phyloP scores from a whole-genome alignment of 2,113 vertebrate genomes.

The Ancistrus triradiatus region DNA sequence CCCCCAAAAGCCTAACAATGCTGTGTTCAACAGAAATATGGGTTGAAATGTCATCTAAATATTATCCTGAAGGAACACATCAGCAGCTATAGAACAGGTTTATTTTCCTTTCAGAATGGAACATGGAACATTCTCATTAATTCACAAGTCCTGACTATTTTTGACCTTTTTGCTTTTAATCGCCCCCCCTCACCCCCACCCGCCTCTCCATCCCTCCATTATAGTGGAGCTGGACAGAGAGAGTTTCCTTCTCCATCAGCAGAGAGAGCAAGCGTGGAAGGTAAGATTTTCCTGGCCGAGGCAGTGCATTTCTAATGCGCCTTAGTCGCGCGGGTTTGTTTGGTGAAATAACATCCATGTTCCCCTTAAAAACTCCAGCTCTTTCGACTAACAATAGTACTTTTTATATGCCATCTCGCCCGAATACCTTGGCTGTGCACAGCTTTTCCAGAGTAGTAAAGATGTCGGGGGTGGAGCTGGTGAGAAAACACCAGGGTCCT shows the following conservation, averaged over 20 bases:
- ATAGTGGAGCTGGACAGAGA: conserved; percentile 59
- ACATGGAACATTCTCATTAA: conserved; percentile 45
- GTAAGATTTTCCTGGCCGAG: conserved; percentile 79
- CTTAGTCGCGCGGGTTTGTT: conserved; percentile 60
- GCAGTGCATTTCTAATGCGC: conserved; percentile 70
- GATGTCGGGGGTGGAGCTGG: conserved; percentile 20
- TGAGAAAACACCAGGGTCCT: conserved; percentile 24
- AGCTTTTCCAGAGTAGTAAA: conserved; percentile 57
- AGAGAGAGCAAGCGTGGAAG: conserved; percentile 67
- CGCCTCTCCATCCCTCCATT: conserved; percentile 22
- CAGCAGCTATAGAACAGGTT: conserved; percentile 35
- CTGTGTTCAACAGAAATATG: conserved; percentile 24
- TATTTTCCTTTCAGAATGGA: conserved; percentile 36
- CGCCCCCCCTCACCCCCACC: too few relatives aligned
- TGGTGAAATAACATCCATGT: conserved; percentile 77
- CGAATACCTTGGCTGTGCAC: conserved; percentile 35
- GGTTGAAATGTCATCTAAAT: conserved; percentile 45
- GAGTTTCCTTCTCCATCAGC: conserved; percentile 80
- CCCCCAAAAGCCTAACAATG: conserved; percentile 1
- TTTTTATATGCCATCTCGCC: conserved; percentile 54
- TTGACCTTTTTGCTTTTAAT: conserved; percentile 37
- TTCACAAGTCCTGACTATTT: conserved; percentile 31
- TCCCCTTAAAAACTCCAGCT: conserved; percentile 58
- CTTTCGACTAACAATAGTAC: conserved; percentile 58
- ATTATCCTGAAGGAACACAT: conserved; percentile 39